Base-by-base conservation (phyloP, 1,140 invertebrate species). In the Marisa cornuarietis region DNA sequence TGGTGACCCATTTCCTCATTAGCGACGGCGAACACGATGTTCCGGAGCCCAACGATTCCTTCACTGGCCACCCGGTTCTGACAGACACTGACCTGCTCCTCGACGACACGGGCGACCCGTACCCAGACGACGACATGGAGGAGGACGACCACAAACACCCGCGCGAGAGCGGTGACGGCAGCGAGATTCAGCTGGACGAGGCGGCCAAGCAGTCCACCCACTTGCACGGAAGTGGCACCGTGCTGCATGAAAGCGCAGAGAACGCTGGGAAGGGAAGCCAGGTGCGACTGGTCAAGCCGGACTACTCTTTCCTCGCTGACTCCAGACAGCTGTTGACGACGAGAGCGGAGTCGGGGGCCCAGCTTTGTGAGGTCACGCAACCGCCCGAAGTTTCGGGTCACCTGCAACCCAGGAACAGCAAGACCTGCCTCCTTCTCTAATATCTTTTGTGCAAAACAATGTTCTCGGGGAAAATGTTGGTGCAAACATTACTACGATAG, bases 1-100 rank as follows among this genome's bases (percentile, higher is more conserved):
- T 92, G 86, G 84, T 86, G 62, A 92, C 91, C 1, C 91, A 89
- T 82, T 92, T 90, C 80, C 83, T 92, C 63, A 82, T 89, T 14
- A 79, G 65, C n/a, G 65, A 68, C 65, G 81, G 65, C 88, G 89
- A 58, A 76, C 83, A 31, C 71, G 62, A 20, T 78, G 54, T 58
- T 11, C 49, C 5, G 11, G 74, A 76, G 54, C 52, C 51, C 49
- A 42, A 8, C 7, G 61, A 58, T n/a, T n/a, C 24, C 74, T 58
- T 76, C 74, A 26, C 51, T 8, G 20, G 26, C 14, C 42, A 76
- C 54, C 26, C 51, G 49, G 20, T 76, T 11, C 54, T 61, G 54
- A 76, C 65, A 14, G 65, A 68, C 65, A 22, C 6, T 11, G 65
- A 68, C n/a, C 65, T 68, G n/a, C 6, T n/a, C 14, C 65, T 68